Evolutionary conservation across 2,888 invertebrate genomes (phyloP).

Genomic region (Euphydryas editha): DNA sequence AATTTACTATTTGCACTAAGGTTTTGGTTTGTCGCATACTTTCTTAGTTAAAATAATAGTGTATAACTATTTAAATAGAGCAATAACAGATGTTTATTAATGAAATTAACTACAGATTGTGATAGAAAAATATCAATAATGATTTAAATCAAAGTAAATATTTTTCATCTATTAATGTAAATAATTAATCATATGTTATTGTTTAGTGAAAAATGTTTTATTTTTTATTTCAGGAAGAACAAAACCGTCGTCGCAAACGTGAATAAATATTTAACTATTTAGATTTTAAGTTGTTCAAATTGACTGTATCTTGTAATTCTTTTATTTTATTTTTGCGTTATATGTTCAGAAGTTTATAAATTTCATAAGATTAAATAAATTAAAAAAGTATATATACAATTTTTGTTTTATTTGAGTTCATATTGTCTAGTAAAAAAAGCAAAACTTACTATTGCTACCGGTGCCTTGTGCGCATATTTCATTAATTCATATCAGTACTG

Average conservation of each 20-base stretch:
- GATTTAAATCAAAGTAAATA: too few relatives aligned
- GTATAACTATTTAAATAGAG: too few relatives aligned
- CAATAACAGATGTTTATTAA: too few relatives aligned
- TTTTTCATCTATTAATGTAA: background rate
- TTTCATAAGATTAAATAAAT: conserved; percentile 32
- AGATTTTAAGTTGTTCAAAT: conserved; percentile 30
- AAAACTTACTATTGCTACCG: background rate
- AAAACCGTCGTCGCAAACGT: conserved; percentile 78
- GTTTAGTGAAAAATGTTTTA: conserved; percentile 30
- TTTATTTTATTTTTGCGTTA: conserved; percentile 34
- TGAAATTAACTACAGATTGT: too few relatives aligned
- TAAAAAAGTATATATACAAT: conserved; percentile 23
- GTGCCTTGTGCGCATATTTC: too few relatives aligned
- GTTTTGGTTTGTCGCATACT: too few relatives aligned
- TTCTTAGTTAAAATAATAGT: too few relatives aligned
- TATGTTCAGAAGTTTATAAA: conserved; percentile 31
- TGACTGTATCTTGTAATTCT: conserved; percentile 35
- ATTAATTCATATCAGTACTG: too few relatives aligned
- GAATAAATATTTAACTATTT: conserved; percentile 57
- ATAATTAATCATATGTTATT: background rate
- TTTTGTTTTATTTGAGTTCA: conserved; percentile 11
- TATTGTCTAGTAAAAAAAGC: background rate
- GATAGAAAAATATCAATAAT: too few relatives aligned
- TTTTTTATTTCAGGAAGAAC: conserved; percentile 71
- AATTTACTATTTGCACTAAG: too few relatives aligned